A percentile compares a stretch with the other conserved stretches of the same genome.
Evolutionary conservation across 2,113 vertebrate genomes (phyloP).

Genomic region (Vanacampus margaritifer): DNA sequence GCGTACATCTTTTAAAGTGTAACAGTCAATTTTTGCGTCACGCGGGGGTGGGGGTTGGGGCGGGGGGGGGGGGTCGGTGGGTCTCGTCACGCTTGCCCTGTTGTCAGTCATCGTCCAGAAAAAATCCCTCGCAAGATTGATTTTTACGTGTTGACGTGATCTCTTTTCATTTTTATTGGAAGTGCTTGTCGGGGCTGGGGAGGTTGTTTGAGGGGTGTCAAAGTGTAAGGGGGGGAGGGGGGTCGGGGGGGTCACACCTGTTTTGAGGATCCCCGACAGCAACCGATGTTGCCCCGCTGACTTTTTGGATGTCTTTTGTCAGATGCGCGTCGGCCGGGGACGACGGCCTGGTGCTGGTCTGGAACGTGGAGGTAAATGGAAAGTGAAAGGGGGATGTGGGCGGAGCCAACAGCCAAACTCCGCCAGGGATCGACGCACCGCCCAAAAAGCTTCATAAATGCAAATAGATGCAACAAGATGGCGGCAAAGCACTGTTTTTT

Average conservation of each 20-base stretch:
- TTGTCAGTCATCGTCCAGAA: slow-evolving; percentile 86
- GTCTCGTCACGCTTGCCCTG: slow-evolving; percentile 76
- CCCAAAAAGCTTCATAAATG: too few species aligned
- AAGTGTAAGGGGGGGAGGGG: slow-evolving; percentile 71
- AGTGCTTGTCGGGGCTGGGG: too few species aligned
- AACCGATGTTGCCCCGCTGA: slow-evolving; percentile 40
- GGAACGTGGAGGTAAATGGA: slow-evolving; percentile 83
- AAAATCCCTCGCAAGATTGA: slow-evolving; percentile 86
- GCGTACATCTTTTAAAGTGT: too few species aligned
- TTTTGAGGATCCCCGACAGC: slow-evolving; percentile 32
- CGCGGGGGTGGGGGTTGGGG: too few species aligned
- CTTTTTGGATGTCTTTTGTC: slow-evolving; percentile 15
- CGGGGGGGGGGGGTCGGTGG: background rate
- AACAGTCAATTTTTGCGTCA: too few species aligned
- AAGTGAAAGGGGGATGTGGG: background rate
- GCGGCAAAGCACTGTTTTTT: too few species aligned
- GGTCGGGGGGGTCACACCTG: slow-evolving; percentile 64
- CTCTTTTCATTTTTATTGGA: slow-evolving; percentile 53
- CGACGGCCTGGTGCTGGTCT: slow-evolving; percentile 86
- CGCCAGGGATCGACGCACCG: background rate
- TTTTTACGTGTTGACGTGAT: slow-evolving; percentile 78
- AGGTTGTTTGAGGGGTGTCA: slow-evolving; percentile 72
- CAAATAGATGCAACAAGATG: too few species aligned
- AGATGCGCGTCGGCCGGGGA: slow-evolving; percentile 96
- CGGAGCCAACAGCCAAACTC: background rate